Evolutionary conservation across 2,888 invertebrate genomes (phyloP).

Genomic region (Cephus nigrinus): DNA sequence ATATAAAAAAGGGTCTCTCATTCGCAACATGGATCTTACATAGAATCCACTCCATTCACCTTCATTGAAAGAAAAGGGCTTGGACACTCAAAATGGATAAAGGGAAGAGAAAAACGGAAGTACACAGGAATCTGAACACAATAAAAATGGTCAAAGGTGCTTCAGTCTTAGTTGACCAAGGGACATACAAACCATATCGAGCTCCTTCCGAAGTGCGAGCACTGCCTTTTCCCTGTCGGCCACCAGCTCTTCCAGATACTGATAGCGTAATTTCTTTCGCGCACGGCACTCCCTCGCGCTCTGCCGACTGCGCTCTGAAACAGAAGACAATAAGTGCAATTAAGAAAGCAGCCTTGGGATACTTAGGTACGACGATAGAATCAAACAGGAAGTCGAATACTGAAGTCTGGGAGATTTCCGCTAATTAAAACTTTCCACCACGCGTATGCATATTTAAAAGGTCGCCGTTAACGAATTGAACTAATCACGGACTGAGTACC

Average conservation of each 20-base stretch:
- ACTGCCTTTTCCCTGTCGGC: constrained; percentile 94
- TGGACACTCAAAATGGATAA: not conserved
- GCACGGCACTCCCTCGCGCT: constrained; percentile 98
- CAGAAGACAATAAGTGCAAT: constrained; percentile 25
- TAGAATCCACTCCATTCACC: not conserved
- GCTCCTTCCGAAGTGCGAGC: constrained; percentile 84
- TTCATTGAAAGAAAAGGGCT: not conserved
- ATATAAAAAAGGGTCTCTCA: not conserved
- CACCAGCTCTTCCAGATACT: constrained; percentile 95
- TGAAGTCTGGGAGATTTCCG: not conserved
- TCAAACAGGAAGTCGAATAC: not conserved
- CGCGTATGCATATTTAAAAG: not conserved
- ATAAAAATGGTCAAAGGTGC: not conserved
- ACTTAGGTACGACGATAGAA: not conserved
- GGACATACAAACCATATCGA: constrained; percentile 80
- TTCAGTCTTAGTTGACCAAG: not conserved
- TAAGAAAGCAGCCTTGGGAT: not conserved
- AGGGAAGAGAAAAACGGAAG: not conserved
- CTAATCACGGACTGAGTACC: not conserved
- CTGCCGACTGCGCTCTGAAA: constrained; percentile 92
- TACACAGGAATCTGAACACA: not conserved
- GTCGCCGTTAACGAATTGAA: not conserved
- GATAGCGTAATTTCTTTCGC: constrained; percentile 95
- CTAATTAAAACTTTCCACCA: constrained; percentile 1
- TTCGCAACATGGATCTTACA: not conserved